These are phyloP conservation scores for Macrotrachela quadricornifera DNA, from an alignment of 1,140 invertebrate species.

Conservation along the genomic window DNA sequence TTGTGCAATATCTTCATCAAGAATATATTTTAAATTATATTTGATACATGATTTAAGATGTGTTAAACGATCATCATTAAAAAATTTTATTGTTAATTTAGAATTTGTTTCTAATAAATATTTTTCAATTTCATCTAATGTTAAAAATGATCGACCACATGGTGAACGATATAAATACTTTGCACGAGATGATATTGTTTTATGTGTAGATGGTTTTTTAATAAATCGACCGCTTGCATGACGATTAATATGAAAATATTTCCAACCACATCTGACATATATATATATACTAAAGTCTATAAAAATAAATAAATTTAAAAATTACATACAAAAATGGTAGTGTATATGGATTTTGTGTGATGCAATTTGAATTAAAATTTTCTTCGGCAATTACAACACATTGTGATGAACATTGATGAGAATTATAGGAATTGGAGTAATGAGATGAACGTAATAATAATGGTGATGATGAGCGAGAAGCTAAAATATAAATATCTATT, in stretches of 20 bases:
- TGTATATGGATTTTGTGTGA: too few species aligned
- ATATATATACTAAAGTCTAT: neutral
- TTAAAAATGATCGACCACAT: conserved; percentile 57
- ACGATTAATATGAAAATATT: neutral
- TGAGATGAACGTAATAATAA: too few species aligned
- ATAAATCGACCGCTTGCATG: too few species aligned
- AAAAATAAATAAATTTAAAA: too few species aligned
- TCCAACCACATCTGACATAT: conserved; percentile 1
- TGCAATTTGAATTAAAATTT: too few species aligned
- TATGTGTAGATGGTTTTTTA: too few species aligned
- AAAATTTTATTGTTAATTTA: conserved; percentile 61
- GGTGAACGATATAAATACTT: conserved; percentile 42
- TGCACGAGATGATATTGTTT: conserved; percentile 30
- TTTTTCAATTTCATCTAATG: conserved; percentile 50
- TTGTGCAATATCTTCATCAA: conserved; percentile 41
- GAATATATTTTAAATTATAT: conserved; percentile 34
- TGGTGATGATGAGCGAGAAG: too few species aligned
- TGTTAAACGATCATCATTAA: conserved; percentile 58
- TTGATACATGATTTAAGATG: conserved; percentile 54
- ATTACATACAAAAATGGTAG: too few species aligned
- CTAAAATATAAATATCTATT: too few species aligned
- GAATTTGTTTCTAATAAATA: conserved; percentile 49
- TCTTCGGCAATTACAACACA: too few species aligned
- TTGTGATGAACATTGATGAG: too few species aligned
- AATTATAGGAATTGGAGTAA: too few species aligned